phyloP scores from a whole-genome alignment of 1,140 invertebrate species.

The Pogonognathellus flavescens region DNA sequence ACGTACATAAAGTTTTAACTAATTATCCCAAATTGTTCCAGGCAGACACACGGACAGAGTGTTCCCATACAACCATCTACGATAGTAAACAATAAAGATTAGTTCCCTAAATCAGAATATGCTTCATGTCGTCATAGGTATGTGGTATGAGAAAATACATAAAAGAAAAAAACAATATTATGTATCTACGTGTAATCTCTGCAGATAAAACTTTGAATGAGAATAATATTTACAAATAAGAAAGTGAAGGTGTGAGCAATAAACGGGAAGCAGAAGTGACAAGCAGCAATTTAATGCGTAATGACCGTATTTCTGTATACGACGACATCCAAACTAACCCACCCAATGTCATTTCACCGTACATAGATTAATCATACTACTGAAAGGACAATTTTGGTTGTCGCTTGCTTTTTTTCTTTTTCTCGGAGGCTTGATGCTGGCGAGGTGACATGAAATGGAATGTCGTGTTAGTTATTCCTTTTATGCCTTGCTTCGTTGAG shows the following conservation, averaged over 20 bases:
- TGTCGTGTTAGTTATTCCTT: conserved; percentile 18
- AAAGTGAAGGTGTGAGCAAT: neutral
- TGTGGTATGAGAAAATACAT: too few relatives aligned
- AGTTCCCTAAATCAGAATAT: too few relatives aligned
- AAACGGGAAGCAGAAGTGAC: neutral
- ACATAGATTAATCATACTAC: conserved; percentile 20
- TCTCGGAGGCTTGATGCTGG: neutral
- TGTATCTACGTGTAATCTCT: neutral
- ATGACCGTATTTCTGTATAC: neutral
- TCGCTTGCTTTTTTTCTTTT: neutral
- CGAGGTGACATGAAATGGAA: conserved; percentile 15
- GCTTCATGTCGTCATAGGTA: too few relatives aligned
- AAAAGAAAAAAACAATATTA: neutral
- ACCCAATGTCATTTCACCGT: conserved; percentile 30
- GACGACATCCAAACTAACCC: neutral
- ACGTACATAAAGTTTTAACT: too few relatives aligned
- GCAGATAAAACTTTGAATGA: neutral
- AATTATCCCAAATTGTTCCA: too few relatives aligned
- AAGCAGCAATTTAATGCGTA: conserved; percentile 27
- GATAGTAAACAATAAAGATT: too few relatives aligned
- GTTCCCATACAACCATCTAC: too few relatives aligned
- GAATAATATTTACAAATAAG: conserved; percentile 28
- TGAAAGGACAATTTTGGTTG: conserved; percentile 11
- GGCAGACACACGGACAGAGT: too few relatives aligned
- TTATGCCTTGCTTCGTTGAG: neutral